These are phyloP conservation scores for Megaceryle torquata DNA, from an alignment of 2,113 vertebrate genomes.

Conservation along the genomic window DNA sequence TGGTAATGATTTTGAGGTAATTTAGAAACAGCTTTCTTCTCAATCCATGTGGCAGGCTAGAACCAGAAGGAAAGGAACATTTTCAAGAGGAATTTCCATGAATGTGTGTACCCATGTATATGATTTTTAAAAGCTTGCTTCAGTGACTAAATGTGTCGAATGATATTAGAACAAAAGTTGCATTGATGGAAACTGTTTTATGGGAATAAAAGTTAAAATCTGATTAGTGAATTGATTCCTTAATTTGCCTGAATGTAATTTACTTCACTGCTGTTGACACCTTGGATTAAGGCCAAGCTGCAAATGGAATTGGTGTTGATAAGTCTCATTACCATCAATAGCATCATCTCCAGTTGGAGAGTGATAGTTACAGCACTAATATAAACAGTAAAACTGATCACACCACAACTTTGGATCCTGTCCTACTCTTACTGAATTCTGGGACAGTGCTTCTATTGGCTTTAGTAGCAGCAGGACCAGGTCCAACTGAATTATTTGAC, in stretches of 20 bases:
- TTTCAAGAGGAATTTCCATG: background rate
- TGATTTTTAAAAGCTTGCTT: background rate
- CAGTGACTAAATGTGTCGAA: background rate
- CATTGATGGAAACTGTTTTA: background rate
- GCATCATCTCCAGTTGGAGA: background rate
- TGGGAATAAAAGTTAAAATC: background rate
- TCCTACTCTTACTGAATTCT: slow-evolving; percentile 3
- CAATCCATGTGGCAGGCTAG: background rate
- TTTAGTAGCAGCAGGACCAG: slow-evolving; percentile 1
- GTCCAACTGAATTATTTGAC: slow-evolving; percentile 31
- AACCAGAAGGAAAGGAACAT: background rate
- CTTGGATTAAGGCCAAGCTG: slow-evolving; percentile 12
- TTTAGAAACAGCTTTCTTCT: background rate
- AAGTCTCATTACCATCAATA: slow-evolving; percentile 1
- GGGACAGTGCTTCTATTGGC: background rate
- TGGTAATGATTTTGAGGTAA: background rate
- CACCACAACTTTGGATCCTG: background rate
- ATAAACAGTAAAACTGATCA: background rate
- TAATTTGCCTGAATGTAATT: slow-evolving; percentile 25
- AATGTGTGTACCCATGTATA: background rate
- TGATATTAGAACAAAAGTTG: background rate
- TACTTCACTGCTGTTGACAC: background rate
- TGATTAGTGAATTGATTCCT: background rate
- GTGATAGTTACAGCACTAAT: background rate
- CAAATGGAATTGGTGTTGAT: slow-evolving; percentile 42